Base-by-base conservation (phyloP, 2,113 vertebrate genomes). In the Toxotes jaculatrix region DNA sequence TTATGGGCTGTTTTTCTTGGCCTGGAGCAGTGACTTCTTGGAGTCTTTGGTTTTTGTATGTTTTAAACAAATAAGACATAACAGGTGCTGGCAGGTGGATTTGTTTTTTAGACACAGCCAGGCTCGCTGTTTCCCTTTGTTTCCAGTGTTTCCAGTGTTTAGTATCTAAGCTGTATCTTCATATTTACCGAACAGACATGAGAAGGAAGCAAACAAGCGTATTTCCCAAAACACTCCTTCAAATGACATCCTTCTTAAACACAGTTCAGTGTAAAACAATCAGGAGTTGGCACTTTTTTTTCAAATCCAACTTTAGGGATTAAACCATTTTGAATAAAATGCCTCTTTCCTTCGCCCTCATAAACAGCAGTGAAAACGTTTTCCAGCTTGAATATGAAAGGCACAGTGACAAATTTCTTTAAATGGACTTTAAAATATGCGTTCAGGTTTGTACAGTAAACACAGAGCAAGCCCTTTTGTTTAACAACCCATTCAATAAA, bases 301-400 rank as follows among this genome's bases (percentile, higher is more conserved):
- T 61, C 34, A 70, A 74, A 76, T 31, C 49, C 32, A 64, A 51
- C 27, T 40, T 45, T 19, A 71, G 64, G 38, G 16, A 42, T 74
- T 47, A 88, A 81, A 61, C 38, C 67, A 67, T 8, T 74, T 77
- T 45, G 45, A 80, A 40, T 36, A n/a, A 79, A 76, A 31, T 17
- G 34, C 31, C 11, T 7, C 8, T 63, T 57, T 36, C 47, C 13
- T 59, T 31, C 17, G 6, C 74, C 45, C 11, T 45, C 73, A 68
- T 27, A 53, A 67, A 75, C 73, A 67, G 74, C 73, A 79, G 51
- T 70, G 71, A 70, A 82, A 69, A 88, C 66, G 47, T 82, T 83
- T 71, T 67, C 73, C 75, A 78, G 71, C 76, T 78, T 85, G 73
- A 87, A 64, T 59, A 89, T 90, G 88, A 87, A 94, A 94, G 92